A percentile compares a stretch with the other conserved stretches of the same genome.
phyloP scores from a whole-genome alignment of 2,797 vertebrate species.

The Enteromius anoplus region DNA sequence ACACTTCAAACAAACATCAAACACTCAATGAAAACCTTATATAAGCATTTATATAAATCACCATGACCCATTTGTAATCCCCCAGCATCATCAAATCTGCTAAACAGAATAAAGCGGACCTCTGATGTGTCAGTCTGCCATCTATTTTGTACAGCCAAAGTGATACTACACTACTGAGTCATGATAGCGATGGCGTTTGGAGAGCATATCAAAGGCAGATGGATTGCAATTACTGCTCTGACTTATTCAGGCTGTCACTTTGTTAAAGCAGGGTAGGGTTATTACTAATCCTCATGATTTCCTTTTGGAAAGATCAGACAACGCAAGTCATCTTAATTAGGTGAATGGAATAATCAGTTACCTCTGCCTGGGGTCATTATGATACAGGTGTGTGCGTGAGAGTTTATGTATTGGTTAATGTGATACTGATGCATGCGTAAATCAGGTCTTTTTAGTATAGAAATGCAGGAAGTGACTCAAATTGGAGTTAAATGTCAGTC shows the following conservation, averaged over 20 bases:
- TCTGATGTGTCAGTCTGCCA: conserved; percentile 9
- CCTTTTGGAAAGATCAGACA: conserved; percentile 30
- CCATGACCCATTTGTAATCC: neutral
- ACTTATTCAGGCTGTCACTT: conserved; percentile 5
- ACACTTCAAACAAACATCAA: conserved; percentile 28
- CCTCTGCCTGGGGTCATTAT: conserved; percentile 9
- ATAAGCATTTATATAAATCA: conserved; percentile 42
- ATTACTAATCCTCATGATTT: conserved; percentile 44
- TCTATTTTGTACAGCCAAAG: conserved; percentile 9
- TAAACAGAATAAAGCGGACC: conserved; percentile 24
- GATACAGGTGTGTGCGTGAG: neutral
- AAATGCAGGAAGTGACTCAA: neutral
- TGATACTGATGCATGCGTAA: neutral
- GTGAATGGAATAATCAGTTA: conserved; percentile 38
- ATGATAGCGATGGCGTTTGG: conserved; percentile 1
- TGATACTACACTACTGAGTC: conserved; percentile 36
- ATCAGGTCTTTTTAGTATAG: neutral
- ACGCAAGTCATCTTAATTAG: conserved; percentile 29
- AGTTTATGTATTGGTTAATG: neutral
- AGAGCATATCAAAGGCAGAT: conserved; percentile 19
- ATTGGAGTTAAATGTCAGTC: neutral
- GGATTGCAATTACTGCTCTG: conserved; percentile 28
- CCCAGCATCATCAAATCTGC: neutral
- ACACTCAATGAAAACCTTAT: conserved; percentile 21
- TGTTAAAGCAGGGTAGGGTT: conserved; percentile 26